Evolutionary conservation across 2,888 invertebrate species (phyloP).

Genomic region (Disparrhopalites patrizii): DNA sequence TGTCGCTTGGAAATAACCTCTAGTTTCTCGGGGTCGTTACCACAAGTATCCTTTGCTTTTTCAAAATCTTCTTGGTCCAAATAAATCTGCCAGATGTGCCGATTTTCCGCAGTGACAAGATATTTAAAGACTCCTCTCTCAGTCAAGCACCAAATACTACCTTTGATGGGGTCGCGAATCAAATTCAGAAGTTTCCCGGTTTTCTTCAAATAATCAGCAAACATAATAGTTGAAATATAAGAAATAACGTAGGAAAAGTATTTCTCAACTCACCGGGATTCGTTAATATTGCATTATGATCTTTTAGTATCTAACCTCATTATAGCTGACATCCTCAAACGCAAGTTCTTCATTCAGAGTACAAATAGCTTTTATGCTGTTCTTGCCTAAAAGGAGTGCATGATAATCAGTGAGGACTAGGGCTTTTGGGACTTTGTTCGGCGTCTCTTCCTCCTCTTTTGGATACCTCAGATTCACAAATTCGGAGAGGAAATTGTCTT

Average conservation of each 20-base stretch:
- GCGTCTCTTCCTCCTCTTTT: conserved; percentile 16
- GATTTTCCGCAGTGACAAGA: conserved; percentile 75
- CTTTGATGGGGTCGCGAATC: conserved; percentile 71
- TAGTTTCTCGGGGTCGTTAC: conserved; percentile 72
- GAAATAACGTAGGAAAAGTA: conserved; percentile 5
- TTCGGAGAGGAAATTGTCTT: conserved; percentile 41
- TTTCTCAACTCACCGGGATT: neutral
- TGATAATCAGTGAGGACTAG: conserved; percentile 89
- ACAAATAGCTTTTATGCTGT: conserved; percentile 79
- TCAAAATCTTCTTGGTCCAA: conserved; percentile 80
- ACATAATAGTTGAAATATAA: conserved; percentile 9
- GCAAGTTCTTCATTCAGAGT: conserved; percentile 78
- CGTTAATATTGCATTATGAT: neutral
- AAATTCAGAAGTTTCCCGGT: conserved; percentile 76
- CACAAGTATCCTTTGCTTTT: conserved; percentile 77
- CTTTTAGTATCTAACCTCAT: conserved; percentile 56
- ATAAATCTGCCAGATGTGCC: conserved; percentile 85
- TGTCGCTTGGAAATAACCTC: conserved; percentile 82
- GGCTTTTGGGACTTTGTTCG: conserved; percentile 57
- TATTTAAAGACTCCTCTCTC: conserved; percentile 80
- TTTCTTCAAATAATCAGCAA: conserved; percentile 52
- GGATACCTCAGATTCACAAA: conserved; percentile 42
- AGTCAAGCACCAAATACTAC: conserved; percentile 78
- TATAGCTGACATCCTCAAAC: conserved; percentile 69
- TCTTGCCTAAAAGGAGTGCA: conserved; percentile 73